phyloP scores from a whole-genome alignment of 2,113 vertebrate genomes.

The Leptodactylus fuscus region DNA sequence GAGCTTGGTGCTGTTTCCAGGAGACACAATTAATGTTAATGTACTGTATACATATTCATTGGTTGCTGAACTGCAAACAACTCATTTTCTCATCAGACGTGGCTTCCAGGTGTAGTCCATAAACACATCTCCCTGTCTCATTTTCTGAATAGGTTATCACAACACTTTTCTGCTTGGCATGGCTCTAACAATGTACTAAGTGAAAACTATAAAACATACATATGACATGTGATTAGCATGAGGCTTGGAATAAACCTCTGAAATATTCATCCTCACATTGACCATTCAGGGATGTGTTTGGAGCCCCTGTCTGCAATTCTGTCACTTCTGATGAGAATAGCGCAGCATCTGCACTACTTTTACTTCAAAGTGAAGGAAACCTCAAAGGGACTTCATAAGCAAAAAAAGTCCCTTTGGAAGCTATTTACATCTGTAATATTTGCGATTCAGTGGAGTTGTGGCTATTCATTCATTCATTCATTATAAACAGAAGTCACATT shows the following conservation, averaged over 20 bases:
- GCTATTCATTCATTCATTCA: no score
- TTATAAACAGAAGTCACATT: no score
- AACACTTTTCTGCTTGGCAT: constrained; percentile 6
- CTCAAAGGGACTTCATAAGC: not conserved
- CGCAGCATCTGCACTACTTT: not conserved
- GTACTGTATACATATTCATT: constrained; percentile 47
- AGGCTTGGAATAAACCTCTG: not conserved
- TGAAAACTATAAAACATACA: not conserved
- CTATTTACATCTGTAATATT: no score
- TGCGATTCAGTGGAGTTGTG: no score
- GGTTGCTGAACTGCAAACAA: constrained; percentile 47
- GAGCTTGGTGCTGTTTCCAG: constrained; percentile 32
- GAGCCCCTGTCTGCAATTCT: not conserved
- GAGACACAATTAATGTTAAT: constrained; percentile 42
- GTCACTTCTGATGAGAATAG: not conserved
- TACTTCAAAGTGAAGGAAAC: not conserved
- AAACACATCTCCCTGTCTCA: not conserved
- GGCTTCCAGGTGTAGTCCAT: constrained; percentile 43
- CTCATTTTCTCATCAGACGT: constrained; percentile 35
- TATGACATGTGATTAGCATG: not conserved
- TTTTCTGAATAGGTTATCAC: constrained; percentile 19
- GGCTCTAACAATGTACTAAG: not conserved
- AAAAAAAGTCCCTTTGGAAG: no score
- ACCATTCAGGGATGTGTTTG: not conserved
- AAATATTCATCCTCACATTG: not conserved